Evolutionary conservation across 2,888 invertebrate genomes (phyloP).

Genomic region (Platycheirus albimanus): DNA sequence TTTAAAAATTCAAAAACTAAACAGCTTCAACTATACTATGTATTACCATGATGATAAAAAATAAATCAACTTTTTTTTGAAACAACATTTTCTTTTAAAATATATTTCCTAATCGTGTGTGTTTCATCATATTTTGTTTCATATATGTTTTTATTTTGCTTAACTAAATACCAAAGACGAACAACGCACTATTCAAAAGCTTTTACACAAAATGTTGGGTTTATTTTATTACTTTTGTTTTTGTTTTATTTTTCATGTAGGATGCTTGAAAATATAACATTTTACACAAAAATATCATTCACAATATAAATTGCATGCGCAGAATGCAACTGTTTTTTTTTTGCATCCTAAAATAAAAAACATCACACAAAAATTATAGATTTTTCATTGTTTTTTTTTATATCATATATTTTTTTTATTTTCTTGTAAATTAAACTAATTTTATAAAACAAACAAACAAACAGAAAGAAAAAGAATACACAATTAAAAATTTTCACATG

Average conservation of each 20-base stretch:
- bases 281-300: slow-evolving; percentile 44
- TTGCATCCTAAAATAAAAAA: slow-evolving; percentile 12
- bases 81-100: slow-evolving; percentile 72
- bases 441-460: slow-evolving; percentile 37
- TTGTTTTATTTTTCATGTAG: slow-evolving; percentile 13
- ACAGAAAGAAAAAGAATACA: slow-evolving; percentile 53
- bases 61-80: slow-evolving; percentile 49
- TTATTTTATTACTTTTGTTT: slow-evolving; percentile 35
- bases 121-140: slow-evolving; percentile 9
- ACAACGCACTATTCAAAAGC: slow-evolving; percentile 51
- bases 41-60: slow-evolving; percentile 21
- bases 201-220: slow-evolving; percentile 54
- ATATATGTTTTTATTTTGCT: slow-evolving; percentile 19
- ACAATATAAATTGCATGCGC: slow-evolving; percentile 6
- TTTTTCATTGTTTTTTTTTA: slow-evolving; percentile 23
- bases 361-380: slow-evolving; percentile 22
- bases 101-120: slow-evolving; percentile 50
- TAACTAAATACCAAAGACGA: slow-evolving; percentile 64
- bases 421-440: slow-evolving; percentile 49
- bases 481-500: slow-evolving; percentile 62
- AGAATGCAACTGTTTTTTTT: slow-evolving; percentile 44
- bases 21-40: slow-evolving; percentile 9
- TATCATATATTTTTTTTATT: slow-evolving; percentile 19
- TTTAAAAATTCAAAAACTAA: slow-evolving; percentile 1
- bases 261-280: slow-evolving; percentile 60